Percentiles rank a stretch among this genome's conserved stretches.
phyloP scores from a whole-genome alignment of 2,888 invertebrate genomes.

The Limenitis camilla region DNA sequence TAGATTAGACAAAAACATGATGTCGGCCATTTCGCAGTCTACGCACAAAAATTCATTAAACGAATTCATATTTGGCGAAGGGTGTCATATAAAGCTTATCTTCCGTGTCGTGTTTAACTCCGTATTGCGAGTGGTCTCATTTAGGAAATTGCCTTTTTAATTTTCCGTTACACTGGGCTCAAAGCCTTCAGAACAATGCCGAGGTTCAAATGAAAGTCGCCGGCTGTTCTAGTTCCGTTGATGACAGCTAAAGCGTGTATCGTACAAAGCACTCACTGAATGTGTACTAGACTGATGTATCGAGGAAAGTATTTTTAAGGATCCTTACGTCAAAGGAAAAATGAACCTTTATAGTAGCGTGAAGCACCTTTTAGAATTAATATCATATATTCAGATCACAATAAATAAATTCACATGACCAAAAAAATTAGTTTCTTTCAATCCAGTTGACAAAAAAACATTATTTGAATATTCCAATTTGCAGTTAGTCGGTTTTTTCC shows the following conservation, averaged over 20 bases:
- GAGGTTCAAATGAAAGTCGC: constrained; percentile 27
- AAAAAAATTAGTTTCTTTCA: no score
- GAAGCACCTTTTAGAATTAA: no score
- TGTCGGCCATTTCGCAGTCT: neutral
- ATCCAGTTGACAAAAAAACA: no score
- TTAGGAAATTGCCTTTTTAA: constrained; percentile 66
- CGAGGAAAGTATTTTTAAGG: constrained; percentile 6
- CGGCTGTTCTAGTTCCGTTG: constrained; percentile 27
- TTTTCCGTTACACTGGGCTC: constrained; percentile 51
- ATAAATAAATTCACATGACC: no score
- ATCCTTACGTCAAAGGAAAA: no score
- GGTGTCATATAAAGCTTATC: constrained; percentile 27
- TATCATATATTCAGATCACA: no score
- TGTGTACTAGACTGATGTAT: constrained; percentile 12
- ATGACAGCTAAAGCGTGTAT: constrained; percentile 18
- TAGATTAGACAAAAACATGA: neutral
- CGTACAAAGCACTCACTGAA: constrained; percentile 14
- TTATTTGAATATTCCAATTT: no score
- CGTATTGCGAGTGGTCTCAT: constrained; percentile 45
- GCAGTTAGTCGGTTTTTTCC: no score
- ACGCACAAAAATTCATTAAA: constrained; percentile 15
- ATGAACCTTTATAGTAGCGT: no score
- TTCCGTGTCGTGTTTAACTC: constrained; percentile 34
- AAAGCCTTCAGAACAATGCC: constrained; percentile 25
- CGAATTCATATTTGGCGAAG: constrained; percentile 13